phyloP scores from a whole-genome alignment of 2,797 vertebrate genomes.

The Numenius phaeopus region DNA sequence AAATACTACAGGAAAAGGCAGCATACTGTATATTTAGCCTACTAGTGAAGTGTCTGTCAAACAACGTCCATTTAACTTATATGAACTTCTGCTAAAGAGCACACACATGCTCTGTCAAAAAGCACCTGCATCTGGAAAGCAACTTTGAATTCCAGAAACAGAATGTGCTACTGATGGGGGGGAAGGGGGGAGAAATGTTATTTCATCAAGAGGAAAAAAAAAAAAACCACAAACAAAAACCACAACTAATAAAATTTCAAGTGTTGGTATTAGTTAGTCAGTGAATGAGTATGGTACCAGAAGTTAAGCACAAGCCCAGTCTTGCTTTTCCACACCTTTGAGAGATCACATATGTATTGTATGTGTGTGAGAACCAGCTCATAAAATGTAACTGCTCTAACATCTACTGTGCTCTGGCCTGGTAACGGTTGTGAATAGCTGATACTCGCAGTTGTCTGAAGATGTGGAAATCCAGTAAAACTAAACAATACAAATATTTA shows the following conservation, averaged over 20 bases:
- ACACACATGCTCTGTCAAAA: neutral
- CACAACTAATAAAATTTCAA: neutral
- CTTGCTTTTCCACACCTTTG: neutral
- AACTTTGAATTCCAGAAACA: neutral
- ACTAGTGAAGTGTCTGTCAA: neutral
- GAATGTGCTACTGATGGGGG: neutral
- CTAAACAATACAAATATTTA: neutral
- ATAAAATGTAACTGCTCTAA: neutral
- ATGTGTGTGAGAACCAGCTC: neutral
- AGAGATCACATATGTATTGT: accelerated
- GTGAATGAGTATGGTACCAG: neutral
- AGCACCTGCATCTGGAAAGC: neutral
- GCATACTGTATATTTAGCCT: neutral
- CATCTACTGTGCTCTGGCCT: neutral
- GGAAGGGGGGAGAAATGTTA: accelerated
- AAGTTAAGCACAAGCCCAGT: neutral
- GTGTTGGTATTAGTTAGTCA: neutral
- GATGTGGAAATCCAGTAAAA: neutral
- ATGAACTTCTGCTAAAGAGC: neutral
- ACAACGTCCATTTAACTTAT: neutral
- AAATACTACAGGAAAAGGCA: neutral
- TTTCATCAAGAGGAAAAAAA: neutral
- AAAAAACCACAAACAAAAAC: accelerated
- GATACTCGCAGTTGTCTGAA: neutral
- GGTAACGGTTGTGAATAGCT: neutral